These are phyloP conservation scores for Littorina saxatilis DNA, from an alignment of 1,140 invertebrate genomes.

Conservation along the genomic window DNA sequence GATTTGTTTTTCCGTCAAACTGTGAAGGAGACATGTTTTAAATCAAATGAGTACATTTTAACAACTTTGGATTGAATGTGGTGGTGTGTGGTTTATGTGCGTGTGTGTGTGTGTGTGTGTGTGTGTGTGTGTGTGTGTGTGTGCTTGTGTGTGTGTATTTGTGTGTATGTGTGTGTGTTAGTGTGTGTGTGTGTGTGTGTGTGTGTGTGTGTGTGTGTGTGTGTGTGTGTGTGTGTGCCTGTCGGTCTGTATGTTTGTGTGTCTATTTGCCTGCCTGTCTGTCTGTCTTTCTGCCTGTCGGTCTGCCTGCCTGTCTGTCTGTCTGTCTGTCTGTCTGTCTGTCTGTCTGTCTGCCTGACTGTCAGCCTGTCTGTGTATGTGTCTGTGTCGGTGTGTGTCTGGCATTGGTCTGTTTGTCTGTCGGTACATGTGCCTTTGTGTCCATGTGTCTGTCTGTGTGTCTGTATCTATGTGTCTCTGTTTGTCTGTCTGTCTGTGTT, in stretches of 20 bases:
- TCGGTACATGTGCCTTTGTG: background rate
- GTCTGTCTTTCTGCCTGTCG: background rate
- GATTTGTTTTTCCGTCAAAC: too few species aligned
- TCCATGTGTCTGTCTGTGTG: background rate
- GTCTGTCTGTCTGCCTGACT: background rate
- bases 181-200: background rate
- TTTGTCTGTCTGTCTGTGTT: too few species aligned
- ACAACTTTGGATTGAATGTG: too few species aligned
- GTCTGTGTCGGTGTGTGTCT: background rate
- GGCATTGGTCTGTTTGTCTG: constrained; percentile 4
- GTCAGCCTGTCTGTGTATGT: background rate
- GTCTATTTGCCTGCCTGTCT: background rate
- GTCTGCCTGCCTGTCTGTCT: background rate
- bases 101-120: background rate
- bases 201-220: background rate
- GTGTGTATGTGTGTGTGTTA: background rate
- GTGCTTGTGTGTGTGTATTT: constrained; percentile 10
- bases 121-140: constrained; percentile 3
- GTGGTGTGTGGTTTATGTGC: too few species aligned
- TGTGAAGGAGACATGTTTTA: too few species aligned
- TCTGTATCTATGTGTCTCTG: too few species aligned
- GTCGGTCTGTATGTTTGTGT: background rate
- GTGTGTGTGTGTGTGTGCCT: background rate
- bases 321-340: constrained; percentile 5
- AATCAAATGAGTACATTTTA: too few species aligned